Conservation (phyloP, 2,113 vertebrate species). For the Chaetorhynchus papuensis region DNA sequence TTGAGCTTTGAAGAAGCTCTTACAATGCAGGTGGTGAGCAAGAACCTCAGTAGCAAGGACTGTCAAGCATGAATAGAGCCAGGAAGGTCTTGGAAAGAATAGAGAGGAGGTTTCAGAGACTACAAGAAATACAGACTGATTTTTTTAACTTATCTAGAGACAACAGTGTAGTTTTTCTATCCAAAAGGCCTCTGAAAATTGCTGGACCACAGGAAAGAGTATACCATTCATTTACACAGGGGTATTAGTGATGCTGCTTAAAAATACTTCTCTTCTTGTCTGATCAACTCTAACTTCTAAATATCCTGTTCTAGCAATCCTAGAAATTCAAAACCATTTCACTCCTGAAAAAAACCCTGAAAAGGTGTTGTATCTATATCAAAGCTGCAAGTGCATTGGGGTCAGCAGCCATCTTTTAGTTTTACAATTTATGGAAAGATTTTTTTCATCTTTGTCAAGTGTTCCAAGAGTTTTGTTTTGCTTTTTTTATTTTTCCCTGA, state of each 20-base stretch:
- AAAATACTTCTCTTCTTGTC: neutral
- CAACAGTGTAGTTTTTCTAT: neutral
- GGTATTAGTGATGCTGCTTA: neutral
- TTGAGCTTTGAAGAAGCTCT: neutral
- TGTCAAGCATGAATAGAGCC: neutral
- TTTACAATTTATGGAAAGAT: neutral
- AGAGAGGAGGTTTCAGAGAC: neutral
- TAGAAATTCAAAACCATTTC: neutral
- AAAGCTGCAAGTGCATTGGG: neutral
- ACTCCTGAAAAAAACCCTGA: fast-evolving
- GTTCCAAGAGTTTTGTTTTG: neutral
- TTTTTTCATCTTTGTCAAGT: neutral
- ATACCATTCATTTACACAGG: neutral
- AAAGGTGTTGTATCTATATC: fast-evolving
- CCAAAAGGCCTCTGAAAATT: neutral
- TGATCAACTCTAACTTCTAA: neutral
- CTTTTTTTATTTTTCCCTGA: neutral
- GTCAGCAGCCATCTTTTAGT: neutral
- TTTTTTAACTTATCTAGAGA: neutral
- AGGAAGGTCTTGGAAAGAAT: neutral
- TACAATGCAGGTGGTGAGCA: neutral
- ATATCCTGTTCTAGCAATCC: neutral
- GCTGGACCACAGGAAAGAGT: neutral
- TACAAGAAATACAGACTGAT: neutral
- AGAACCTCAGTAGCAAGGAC: neutral